Percentiles rank a stretch among this genome's conserved stretches.
phyloP scores from a whole-genome alignment of 1,140 invertebrate species.

The Telenomus remus region DNA sequence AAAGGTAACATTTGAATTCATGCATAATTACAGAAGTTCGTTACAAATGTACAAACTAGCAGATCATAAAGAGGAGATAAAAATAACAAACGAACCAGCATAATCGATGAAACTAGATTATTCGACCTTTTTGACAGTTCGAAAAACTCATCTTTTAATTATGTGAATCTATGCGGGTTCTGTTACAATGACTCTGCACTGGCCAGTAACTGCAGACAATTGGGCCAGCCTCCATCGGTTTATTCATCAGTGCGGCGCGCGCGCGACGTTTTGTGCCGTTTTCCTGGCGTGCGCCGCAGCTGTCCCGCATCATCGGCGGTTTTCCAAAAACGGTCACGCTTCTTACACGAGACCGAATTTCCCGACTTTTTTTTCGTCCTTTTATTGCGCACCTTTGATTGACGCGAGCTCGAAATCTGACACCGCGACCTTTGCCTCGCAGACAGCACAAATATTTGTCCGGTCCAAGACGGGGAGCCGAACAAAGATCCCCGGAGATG shows the following conservation, averaged over 20 bases:
- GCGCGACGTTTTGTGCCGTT: slow-evolving; percentile 16
- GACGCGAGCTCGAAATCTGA: slow-evolving; percentile 9
- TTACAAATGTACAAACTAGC: not conserved
- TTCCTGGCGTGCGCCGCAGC: slow-evolving; percentile 55
- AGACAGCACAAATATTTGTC: slow-evolving; percentile 57
- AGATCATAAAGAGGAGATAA: not conserved
- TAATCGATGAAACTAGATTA: slow-evolving; percentile 4
- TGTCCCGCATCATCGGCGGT: slow-evolving; percentile 66
- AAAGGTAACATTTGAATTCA: too few species aligned
- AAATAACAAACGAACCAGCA: not conserved
- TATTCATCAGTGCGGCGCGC: slow-evolving; percentile 24
- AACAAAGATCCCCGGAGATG: slow-evolving; percentile 24
- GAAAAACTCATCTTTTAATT: slow-evolving; percentile 33
- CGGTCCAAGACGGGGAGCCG: slow-evolving; percentile 13
- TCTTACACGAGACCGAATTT: slow-evolving; percentile 17
- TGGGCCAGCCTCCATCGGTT: slow-evolving; percentile 47
- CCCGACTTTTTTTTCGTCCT: slow-evolving; percentile 22
- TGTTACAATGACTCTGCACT: slow-evolving; percentile 13
- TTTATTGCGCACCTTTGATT: slow-evolving; percentile 12
- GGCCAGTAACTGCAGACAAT: slow-evolving; percentile 26
- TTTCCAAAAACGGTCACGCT: slow-evolving; percentile 47
- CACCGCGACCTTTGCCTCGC: slow-evolving; percentile 19
- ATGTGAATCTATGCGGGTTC: slow-evolving; percentile 28
- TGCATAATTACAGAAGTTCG: too few species aligned
- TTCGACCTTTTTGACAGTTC: slow-evolving; percentile 10